These are phyloP conservation scores for Lophura swinhoii DNA, from an alignment of 2,797 vertebrate species.

Conservation along the genomic window DNA sequence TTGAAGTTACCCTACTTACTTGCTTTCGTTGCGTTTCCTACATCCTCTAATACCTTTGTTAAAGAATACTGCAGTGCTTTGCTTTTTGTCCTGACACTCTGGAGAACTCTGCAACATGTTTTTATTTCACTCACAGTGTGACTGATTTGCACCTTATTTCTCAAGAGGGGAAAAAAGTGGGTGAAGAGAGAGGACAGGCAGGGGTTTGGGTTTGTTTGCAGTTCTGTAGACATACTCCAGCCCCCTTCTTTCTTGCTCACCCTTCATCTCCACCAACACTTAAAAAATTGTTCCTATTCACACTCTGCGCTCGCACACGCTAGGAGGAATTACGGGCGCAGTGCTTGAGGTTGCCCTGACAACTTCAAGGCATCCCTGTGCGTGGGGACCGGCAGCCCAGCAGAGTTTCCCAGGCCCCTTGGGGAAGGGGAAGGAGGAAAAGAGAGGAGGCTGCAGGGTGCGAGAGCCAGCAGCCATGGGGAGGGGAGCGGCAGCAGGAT, in stretches of 20 bases:
- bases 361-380: constrained; percentile 65
- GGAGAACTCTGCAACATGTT: background rate
- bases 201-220: constrained; percentile 23
- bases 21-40: background rate
- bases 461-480: constrained; percentile 28
- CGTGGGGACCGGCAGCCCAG: constrained; percentile 71
- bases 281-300: constrained; percentile 78
- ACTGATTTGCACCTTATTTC: constrained; percentile 34
- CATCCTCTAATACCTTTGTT: background rate
- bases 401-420: constrained; percentile 83
- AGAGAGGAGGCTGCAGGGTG: constrained; percentile 24
- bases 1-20: background rate
- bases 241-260: background rate
- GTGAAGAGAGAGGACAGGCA: background rate
- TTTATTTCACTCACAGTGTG: constrained; percentile 23
- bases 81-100: background rate
- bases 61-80: background rate
- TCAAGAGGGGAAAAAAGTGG: background rate
- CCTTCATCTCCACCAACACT: background rate
- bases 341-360: constrained; percentile 77
- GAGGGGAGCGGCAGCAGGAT: constrained; percentile 54
- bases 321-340: constrained; percentile 58
- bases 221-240: background rate
- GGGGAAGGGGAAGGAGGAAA: constrained; percentile 5
- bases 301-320: constrained; percentile 24